A percentile compares a stretch with the other conserved stretches of the same genome.
These are phyloP conservation scores for Endotricha flammealis DNA, from an alignment of 2,888 invertebrate species.

Conservation along the genomic window DNA sequence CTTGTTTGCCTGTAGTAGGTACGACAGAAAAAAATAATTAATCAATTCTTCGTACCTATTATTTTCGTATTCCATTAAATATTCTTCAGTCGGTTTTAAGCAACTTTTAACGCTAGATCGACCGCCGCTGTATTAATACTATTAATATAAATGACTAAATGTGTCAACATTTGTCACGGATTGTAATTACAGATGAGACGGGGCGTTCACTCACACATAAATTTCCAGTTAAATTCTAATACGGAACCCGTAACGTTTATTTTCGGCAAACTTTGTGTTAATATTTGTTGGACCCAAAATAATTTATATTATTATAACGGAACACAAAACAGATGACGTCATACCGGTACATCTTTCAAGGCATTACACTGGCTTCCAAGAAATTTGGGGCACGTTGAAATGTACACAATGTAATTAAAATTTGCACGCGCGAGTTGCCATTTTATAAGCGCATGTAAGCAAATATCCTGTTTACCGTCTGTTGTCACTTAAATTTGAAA, in stretches of 20 bases:
- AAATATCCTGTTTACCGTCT: too few relatives aligned
- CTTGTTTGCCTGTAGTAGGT: too few relatives aligned
- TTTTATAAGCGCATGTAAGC: too few relatives aligned
- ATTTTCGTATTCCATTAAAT: too few relatives aligned
- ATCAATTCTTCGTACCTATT: too few relatives aligned
- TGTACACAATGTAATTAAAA: background rate
- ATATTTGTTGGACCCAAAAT: conserved; percentile 26
- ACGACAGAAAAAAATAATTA: too few relatives aligned
- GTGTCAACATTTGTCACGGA: background rate
- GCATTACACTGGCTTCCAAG: conserved; percentile 22
- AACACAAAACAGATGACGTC: conserved; percentile 30
- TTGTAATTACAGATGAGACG: background rate
- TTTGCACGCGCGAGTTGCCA: too few relatives aligned
- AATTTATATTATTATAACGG: conserved; percentile 24
- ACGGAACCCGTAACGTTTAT: conserved; percentile 9
- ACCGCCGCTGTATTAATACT: too few relatives aligned
- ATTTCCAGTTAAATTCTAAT: conserved; percentile 6
- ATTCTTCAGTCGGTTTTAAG: too few relatives aligned
- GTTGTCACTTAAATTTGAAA: too few relatives aligned
- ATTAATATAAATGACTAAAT: too few relatives aligned
- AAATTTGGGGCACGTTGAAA: conserved; percentile 10
- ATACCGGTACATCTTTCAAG: conserved; percentile 26
- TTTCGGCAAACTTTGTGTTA: conserved; percentile 16
- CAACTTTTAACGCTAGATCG: too few relatives aligned
- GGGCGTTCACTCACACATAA: background rate